Percentiles rank a stretch among this genome's conserved stretches.
Conservation (phyloP, 2,888 invertebrate species). For the Phortica magna region DNA sequence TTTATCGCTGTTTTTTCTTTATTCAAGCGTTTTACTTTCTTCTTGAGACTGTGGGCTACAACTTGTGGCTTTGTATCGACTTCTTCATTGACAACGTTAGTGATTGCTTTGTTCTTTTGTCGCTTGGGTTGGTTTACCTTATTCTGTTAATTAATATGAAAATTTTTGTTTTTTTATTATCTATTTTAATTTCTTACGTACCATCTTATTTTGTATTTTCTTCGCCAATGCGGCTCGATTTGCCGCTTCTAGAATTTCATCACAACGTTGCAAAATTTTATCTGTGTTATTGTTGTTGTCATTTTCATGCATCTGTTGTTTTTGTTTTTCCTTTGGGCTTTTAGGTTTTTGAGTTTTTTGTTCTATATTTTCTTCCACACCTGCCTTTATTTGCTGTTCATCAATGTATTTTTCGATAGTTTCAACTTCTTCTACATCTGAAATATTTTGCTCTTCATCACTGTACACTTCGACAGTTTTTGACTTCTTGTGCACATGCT, state of each 20-base stretch:
- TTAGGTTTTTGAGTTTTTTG: background rate
- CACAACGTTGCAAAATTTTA: conserved; percentile 64
- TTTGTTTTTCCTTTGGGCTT: background rate
- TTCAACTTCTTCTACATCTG: background rate
- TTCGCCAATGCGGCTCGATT: conserved; percentile 64
- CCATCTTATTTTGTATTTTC: conserved; percentile 62
- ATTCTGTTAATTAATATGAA: conserved; percentile 52
- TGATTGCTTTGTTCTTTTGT: conserved; percentile 20
- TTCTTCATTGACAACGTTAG: background rate
- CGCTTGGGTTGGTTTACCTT: conserved; percentile 38
- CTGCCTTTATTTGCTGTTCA: background rate
- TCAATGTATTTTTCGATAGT: background rate
- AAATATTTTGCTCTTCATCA: background rate
- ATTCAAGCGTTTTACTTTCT: conserved; percentile 57
- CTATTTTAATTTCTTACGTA: conserved; percentile 39
- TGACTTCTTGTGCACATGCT: conserved; percentile 41
- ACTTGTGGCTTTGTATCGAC: background rate
- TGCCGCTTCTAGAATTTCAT: conserved; percentile 66
- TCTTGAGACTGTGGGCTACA: conserved; percentile 39
- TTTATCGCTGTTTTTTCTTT: conserved; percentile 40
- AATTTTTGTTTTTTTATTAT: background rate
- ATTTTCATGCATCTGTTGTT: background rate
- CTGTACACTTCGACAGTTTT: background rate
- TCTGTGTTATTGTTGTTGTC: background rate
- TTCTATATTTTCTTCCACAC: background rate